Evolutionary conservation across 37 sponge, comb jelly and placozoan species (phyloP), one percentile per base, ranked within the genome.

Genomic region (Tethya wilhelma): DNA sequence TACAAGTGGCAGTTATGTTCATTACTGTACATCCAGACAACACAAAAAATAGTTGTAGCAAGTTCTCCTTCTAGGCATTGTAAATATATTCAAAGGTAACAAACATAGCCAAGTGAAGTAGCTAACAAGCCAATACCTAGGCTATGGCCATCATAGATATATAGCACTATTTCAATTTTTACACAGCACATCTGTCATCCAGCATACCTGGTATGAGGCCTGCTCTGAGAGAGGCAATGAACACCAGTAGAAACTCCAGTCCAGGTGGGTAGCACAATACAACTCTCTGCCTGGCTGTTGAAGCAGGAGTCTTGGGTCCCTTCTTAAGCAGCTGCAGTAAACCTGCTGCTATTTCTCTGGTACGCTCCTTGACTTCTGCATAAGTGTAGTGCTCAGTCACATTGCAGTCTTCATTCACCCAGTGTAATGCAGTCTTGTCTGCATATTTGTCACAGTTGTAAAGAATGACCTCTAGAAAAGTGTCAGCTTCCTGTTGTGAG

Each of bases 251-350:
- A 56, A 78, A 78, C 5, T 86, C 79, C 66, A 86, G 73, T 20
- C 86, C 86, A 29, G 79, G 73, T 26, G 78, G 79, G 73, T 71
- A 78, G 73, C 79, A 86, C 38, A 86, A 65, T 26, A 86, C 65
- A 32, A 41, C 79, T 57, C 86, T 57, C 36, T 83, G 53, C 30
- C 71, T 56, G 42, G 25, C 26, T 36, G 25, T 56, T 8, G 62
- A 60, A 29, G 57, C 70, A 8, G 19, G 41, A 25, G 37, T 42
- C 26, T 30, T 23, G 49, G 7, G n/a, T 38, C 44, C 23, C 43
- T 22, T 4, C 38, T 73, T 4, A n/a, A 76, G 29, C 37, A 44
- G 53, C 2, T 28, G 32, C 33, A 78, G 60, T 8, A 86, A 31
- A 7, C 72, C 31, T 29, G 0, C 64, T 20, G 79, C 79, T 19